Evolutionary conservation across 1,140 invertebrate species (phyloP).

Genomic region (Matsumurasca onukii): DNA sequence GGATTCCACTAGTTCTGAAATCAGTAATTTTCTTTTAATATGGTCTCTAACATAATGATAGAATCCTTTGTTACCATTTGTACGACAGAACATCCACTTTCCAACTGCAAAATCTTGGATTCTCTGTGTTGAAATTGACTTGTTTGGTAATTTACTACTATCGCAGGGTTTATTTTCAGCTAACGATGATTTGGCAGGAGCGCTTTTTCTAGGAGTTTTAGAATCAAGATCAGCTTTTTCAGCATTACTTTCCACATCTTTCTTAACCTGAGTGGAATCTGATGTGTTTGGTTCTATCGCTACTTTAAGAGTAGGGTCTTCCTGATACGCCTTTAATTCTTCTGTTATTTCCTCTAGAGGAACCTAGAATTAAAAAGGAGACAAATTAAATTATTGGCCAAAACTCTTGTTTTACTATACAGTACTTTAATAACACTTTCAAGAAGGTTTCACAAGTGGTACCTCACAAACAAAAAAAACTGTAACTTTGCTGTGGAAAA

Average conservation of each 20-base stretch:
- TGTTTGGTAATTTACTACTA: no score
- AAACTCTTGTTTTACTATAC: no score
- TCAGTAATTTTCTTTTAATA: background rate
- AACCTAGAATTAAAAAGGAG: conserved; percentile 17
- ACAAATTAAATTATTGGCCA: no score
- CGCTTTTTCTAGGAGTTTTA: background rate
- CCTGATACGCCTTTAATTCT: conserved; percentile 13
- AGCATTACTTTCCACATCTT: background rate
- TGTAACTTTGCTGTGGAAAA: no score
- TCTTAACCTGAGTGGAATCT: background rate
- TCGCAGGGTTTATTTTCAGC: no score
- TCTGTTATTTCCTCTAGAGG: conserved; percentile 10
- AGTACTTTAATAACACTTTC: no score
- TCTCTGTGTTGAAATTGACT: no score
- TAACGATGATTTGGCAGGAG: no score
- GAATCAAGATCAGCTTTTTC: background rate
- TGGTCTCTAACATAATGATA: conserved; percentile 6
- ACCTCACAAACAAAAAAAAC: no score
- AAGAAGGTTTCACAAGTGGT: no score
- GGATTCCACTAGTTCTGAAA: background rate
- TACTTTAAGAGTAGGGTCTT: background rate
- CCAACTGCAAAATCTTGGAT: no score
- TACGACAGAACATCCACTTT: no score
- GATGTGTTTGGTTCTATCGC: background rate
- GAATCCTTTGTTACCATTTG: background rate